A percentile compares a stretch with the other conserved stretches of the same genome.
phyloP scores from a whole-genome alignment of 2,888 invertebrate genomes.

The Cryptocephalus moraei region DNA sequence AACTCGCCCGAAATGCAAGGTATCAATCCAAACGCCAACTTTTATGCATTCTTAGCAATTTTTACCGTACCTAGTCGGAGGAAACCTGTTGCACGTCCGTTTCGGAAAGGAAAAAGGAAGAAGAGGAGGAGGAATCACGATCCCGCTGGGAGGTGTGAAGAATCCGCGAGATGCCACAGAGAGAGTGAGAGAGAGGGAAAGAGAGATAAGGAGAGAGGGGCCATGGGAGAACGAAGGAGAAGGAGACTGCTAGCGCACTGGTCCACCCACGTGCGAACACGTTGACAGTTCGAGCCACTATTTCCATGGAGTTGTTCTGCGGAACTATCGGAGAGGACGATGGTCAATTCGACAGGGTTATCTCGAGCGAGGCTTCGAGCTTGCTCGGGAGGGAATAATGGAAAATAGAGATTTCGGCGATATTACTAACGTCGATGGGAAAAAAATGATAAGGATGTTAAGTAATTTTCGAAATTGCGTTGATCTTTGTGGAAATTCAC shows the following conservation, averaged over 20 bases:
- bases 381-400: too few species aligned
- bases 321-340: conserved; percentile 9
- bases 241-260: conserved; percentile 28
- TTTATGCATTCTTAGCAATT: too few species aligned
- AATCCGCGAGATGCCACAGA: conserved; percentile 18
- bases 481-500: too few species aligned
- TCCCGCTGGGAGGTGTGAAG: conserved; percentile 30
- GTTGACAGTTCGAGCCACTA: conserved; percentile 32
- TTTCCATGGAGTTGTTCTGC: conserved; percentile 31
- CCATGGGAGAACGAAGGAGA: conserved; percentile 12
- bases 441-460: too few species aligned
- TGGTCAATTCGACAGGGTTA: not conserved
- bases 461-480: too few species aligned
- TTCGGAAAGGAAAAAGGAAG: too few species aligned
- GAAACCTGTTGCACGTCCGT: conserved; percentile 4
- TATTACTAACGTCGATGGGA: too few species aligned
- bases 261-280: conserved; percentile 36
- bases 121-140: conserved; percentile 11
- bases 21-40: too few species aligned
- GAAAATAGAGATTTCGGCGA: too few species aligned
- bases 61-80: too few species aligned
- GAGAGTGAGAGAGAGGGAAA: conserved; percentile 4
- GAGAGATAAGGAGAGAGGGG: conserved; percentile 5
- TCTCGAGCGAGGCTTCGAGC: too few species aligned
- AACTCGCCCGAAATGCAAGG: too few species aligned